Base-by-base conservation (phyloP, 2,888 invertebrate species). In the Sialis fuliginosa region DNA sequence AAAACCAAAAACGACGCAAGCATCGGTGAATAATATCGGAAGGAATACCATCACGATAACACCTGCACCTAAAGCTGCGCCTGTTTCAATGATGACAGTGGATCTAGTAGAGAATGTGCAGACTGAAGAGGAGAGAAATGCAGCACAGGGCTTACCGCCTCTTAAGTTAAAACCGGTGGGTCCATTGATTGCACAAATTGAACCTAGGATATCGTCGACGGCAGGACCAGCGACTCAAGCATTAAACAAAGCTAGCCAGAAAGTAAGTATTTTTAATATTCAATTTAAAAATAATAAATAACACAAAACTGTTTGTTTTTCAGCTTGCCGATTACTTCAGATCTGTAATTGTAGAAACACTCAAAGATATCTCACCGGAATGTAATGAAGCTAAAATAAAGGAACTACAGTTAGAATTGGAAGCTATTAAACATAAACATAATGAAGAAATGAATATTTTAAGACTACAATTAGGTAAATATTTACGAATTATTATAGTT, bases 371-470 rank as follows among this genome's bases (percentile, higher is more conserved):
- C 53, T 71, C 77, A 1, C 69, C 71, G 2, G 62, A 65, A 2
- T 65, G 64, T 46, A 62, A 67, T 6, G 75, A 78, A 57, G 75
- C 81, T 0, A 72, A 74, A 37, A 63, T 79, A 46, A 69, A 77
- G 30, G 61, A 69, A 4, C 61, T 85, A 5, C 72, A 75, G 54
- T 58, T 81, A 52, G 82, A 85, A 62, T 66, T 84, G 44, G 87
- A 88, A 57, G 75, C 76, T 44, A 60, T 75, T 51, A 72, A 74
- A 53, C 82, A 84, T 75, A 69, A 72, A 39, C 82, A 88, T 55
- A 72, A 77, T 48, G 79, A 85, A 54, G 82, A 88, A 63, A 57
- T 89, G 2, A 64, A 70, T 0, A 86, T 87, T 56, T 58, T 87
- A 10, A 83, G 82, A 59, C 13, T 58, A 60, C 49, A 61, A 61